Evolutionary conservation across 64 coral and sea anemone genomes (phyloP), one percentile per base, ranked within the genome.

Genomic region (Stichodactyla mertensii): DNA sequence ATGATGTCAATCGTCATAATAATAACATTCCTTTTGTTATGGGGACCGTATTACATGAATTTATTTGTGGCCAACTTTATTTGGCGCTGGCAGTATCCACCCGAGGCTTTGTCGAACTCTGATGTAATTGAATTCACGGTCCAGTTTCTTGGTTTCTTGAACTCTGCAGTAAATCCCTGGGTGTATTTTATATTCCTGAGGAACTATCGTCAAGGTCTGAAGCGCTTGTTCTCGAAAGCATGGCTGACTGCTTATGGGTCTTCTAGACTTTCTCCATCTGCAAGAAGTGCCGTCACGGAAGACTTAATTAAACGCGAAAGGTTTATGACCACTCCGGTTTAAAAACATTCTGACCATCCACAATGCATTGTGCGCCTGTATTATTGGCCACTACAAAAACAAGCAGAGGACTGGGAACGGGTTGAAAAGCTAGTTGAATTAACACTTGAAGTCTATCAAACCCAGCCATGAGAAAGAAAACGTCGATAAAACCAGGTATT

Each of bases 121-220:
- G 19, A 14, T 13, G 22, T 51, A 8, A 23, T 85, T 85, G 4
- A 1, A 2, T 27, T 85, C 12, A 7, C 58, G 8, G 57, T 64
- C 6, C 22, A 28, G 9, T 85, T 51, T 85, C n/a, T 61, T 51
- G 57, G 57, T 6, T 85, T 14, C 28, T 64, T 64, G 1, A 85
- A 85, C 83, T 59, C 83, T 9, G 57, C 13, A 0, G 22, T 61
- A 11, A 85, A 85, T 64, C 83, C 83, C 12, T 85, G 83, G 10
- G 31, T 85, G 1, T 85, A 85, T 51, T 85, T 85, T 51, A 61
- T 20, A 5, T 85, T 85, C 9, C 36, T 62, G 23, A 51, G 31
- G 18, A 85, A 23, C 5, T 64, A 61, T 28, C 83, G 83, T 11
- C 57, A 7, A 66, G 59, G 83, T 16, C 14, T 54, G 27, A 80